A percentile compares a stretch with the other conserved stretches of the same genome.
Conservation (phyloP, 1,140 invertebrate genomes). For the Aradophagus sp. region DNA sequence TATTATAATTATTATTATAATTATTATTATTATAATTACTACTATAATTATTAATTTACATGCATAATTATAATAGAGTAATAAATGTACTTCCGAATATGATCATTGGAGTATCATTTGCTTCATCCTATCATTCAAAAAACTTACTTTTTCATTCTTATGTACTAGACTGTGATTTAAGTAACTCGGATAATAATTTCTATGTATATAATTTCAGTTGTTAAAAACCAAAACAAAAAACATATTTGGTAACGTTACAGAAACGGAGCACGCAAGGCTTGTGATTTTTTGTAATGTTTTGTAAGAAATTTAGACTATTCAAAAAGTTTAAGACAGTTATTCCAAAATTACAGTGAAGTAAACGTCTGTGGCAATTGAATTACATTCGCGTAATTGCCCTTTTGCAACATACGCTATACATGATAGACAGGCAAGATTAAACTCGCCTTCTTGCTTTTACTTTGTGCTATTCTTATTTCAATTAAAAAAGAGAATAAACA, state of each 20-base stretch:
- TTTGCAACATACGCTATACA: slow-evolving; percentile 24
- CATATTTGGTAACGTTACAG: no score
- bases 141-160: no score
- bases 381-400: slow-evolving; percentile 35
- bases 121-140: no score
- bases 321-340: slow-evolving; percentile 14
- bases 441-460: slow-evolving; percentile 16
- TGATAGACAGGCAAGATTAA: slow-evolving; percentile 35
- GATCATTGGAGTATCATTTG: no score
- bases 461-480: slow-evolving; percentile 14
- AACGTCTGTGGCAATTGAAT: slow-evolving; percentile 18
- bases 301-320: slow-evolving; percentile 13
- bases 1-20: slow-evolving; percentile 67
- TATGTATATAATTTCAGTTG: no score
- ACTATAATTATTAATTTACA: slow-evolving; percentile 66
- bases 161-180: no score
- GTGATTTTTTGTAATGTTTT: slow-evolving; percentile 13
- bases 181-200: no score
- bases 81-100: slow-evolving; percentile 66
- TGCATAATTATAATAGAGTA: slow-evolving; percentile 67
- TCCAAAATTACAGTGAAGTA: slow-evolving; percentile 23
- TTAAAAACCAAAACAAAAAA: no score
- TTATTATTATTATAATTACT: no score
- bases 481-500: slow-evolving; percentile 6
- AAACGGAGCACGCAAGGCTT: no score